A percentile compares a stretch with the other conserved stretches of the same genome.
Conservation (phyloP, 2,888 invertebrate genomes). For the Oxystoma pomonae region DNA sequence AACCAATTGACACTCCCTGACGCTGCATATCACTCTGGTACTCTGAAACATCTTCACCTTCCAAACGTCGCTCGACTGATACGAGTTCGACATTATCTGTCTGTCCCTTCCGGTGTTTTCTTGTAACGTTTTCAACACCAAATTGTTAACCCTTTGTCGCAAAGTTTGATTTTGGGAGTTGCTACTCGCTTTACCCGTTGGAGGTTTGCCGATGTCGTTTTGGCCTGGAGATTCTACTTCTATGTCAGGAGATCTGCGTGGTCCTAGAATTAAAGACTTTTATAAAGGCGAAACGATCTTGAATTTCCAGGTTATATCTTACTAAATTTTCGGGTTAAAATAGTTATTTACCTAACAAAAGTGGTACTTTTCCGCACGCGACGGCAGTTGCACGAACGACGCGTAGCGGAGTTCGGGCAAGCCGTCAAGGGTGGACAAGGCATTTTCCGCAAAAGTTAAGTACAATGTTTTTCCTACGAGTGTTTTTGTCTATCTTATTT, state of each 20-base stretch:
- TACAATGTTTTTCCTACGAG: no score
- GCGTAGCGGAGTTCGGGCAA: no score
- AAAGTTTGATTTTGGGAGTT: conserved; percentile 67
- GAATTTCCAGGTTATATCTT: no score
- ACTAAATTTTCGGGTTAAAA: no score
- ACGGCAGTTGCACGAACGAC: no score
- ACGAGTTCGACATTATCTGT: conserved; percentile 39
- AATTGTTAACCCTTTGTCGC: conserved; percentile 82
- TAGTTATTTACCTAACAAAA: no score
- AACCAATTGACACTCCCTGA: conserved; percentile 73
- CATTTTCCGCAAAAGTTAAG: no score
- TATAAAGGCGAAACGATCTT: no score
- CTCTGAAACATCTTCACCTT: conserved; percentile 77
- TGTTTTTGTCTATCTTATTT: no score
- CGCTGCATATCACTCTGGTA: conserved; percentile 74
- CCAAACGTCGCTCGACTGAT: conserved; percentile 62
- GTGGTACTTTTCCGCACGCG: no score
- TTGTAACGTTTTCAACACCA: conserved; percentile 84
- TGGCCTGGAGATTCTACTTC: neutral
- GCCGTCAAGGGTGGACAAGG: no score
- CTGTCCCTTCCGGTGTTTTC: conserved; percentile 72
- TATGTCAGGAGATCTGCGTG: conserved; percentile 15
- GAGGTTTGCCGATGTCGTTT: neutral
- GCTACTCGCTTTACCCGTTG: conserved; percentile 1
- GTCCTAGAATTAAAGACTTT: no score